phyloP scores from a whole-genome alignment of 2,888 invertebrate species.

The Macropis europaea region DNA sequence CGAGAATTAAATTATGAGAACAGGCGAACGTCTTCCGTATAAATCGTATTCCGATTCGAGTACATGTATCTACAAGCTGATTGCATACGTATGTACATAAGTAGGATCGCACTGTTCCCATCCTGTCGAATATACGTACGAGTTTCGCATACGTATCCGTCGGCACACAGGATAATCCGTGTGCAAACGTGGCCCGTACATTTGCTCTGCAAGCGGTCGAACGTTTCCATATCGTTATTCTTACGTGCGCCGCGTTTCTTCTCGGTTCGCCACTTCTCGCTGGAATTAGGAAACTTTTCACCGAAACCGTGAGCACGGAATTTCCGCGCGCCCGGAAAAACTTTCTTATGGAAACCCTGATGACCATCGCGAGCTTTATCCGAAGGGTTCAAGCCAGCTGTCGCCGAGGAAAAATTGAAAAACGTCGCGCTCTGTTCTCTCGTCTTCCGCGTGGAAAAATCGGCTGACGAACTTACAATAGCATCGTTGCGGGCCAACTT shows the following conservation, averaged over 20 bases:
- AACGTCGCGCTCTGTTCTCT: conserved; percentile 7
- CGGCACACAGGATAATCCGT: neutral
- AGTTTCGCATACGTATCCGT: neutral
- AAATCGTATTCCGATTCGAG: conserved; percentile 39
- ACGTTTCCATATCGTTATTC: conserved; percentile 47
- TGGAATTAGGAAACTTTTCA: conserved; percentile 57
- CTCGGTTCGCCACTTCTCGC: conserved; percentile 12
- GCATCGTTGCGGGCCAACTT: no score
- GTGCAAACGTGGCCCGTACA: conserved; percentile 13
- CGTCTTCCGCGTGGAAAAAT: conserved; percentile 6
- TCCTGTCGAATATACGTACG: neutral
- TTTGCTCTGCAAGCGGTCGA: conserved; percentile 20
- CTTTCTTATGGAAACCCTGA: conserved; percentile 39
- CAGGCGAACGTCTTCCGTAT: conserved; percentile 22
- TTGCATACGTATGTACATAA: conserved; percentile 39
- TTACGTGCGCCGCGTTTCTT: conserved; percentile 24
- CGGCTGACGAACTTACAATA: neutral
- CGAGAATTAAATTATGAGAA: conserved; percentile 45
- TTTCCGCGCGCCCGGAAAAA: conserved; percentile 35
- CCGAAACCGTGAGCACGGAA: conserved; percentile 41
- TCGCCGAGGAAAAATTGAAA: conserved; percentile 51
- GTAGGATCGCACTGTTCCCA: no score
- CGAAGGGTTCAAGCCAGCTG: conserved; percentile 50
- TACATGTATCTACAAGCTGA: conserved; percentile 18
- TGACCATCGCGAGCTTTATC: conserved; percentile 50